phyloP scores from a whole-genome alignment of 2,797 vertebrate species.

The Ibycter americanus region DNA sequence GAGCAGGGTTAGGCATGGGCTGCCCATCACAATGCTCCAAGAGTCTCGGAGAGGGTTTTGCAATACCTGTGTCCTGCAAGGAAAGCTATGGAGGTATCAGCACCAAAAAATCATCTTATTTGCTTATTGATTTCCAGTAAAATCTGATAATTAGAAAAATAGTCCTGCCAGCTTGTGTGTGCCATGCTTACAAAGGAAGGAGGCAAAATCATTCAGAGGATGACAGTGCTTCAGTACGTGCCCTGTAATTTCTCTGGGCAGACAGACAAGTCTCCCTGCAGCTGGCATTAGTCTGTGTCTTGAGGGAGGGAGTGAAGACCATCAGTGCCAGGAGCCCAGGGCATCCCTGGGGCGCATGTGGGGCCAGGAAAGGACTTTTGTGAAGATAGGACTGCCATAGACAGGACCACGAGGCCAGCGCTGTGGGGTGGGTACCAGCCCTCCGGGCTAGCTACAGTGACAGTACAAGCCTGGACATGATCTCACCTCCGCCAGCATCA shows the following conservation, averaged over 20 bases:
- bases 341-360: accelerated
- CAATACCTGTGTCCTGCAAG: not conserved
- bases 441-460: not conserved
- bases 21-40: not conserved
- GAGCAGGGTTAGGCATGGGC: not conserved
- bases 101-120: not conserved
- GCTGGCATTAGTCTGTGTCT: not conserved
- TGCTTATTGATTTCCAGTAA: constrained; percentile 44
- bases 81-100: not conserved
- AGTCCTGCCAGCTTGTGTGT: not conserved
- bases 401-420: accelerated
- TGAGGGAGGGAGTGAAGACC: accelerated
- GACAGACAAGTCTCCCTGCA: not conserved
- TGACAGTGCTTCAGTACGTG: not conserved
- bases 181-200: not conserved
- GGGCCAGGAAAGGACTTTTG: not conserved
- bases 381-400: accelerated
- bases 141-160: constrained; percentile 52
- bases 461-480: accelerated
- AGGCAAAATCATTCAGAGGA: not conserved
- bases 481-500: not conserved
- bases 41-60: not conserved
- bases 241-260: not conserved
- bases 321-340: not conserved
- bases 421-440: not conserved